Conservation (phyloP, 2,888 invertebrate species). For the Agrochola macilenta region DNA sequence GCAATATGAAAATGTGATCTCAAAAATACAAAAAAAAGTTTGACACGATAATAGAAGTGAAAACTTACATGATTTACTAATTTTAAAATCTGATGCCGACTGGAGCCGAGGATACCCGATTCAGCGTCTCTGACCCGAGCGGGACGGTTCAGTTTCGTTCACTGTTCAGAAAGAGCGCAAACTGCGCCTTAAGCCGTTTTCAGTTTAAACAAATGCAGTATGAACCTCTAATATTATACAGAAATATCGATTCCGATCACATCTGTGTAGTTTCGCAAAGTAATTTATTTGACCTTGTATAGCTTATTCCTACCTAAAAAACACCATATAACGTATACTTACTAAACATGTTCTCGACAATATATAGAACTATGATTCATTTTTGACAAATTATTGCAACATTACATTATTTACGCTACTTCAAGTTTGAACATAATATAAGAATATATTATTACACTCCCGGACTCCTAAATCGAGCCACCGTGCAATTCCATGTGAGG, state of each 20-base stretch:
- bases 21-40: neutral
- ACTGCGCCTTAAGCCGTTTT: neutral
- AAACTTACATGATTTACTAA: no score
- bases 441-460: constrained; percentile 1
- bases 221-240: neutral
- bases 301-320: neutral
- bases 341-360: constrained; percentile 10
- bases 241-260: neutral
- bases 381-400: constrained; percentile 5
- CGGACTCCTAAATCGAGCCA: neutral
- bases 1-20: neutral
- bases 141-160: no score
- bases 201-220: neutral
- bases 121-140: no score
- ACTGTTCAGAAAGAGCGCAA: no score
- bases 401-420: neutral
- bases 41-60: no score
- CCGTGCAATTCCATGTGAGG: neutral
- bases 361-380: neutral
- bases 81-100: no score
- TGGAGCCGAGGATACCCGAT: no score
- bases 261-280: neutral
- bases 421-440: neutral
- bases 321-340: constrained; percentile 5
- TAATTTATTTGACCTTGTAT: neutral